A percentile compares a stretch with the other conserved stretches of the same genome.
Evolutionary conservation across 1,140 invertebrate species (phyloP).

Genomic region (Thalassaphorura encarpata): DNA sequence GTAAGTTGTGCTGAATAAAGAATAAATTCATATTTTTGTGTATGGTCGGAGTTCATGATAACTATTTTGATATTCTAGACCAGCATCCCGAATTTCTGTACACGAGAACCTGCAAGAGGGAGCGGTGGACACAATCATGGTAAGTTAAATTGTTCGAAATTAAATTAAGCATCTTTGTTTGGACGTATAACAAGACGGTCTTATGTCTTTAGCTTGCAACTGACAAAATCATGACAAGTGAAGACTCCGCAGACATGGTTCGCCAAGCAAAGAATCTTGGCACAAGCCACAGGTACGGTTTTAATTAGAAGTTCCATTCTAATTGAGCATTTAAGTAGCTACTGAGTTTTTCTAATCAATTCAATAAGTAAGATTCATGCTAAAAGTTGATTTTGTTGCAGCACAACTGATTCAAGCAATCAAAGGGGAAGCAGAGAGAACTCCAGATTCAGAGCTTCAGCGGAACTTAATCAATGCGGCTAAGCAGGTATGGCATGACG

Average conservation of each 20-base stretch:
- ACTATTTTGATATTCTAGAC: slow-evolving; percentile 12
- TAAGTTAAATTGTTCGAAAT: no score
- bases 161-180: no score
- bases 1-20: slow-evolving; percentile 29
- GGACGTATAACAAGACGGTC: no score
- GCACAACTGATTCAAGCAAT: slow-evolving; percentile 86
- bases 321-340: slow-evolving; percentile 38
- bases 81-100: slow-evolving; percentile 38
- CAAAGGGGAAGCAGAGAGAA: slow-evolving; percentile 81
- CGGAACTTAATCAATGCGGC: slow-evolving; percentile 80
- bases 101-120: slow-evolving; percentile 56
- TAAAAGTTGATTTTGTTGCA: slow-evolving; percentile 68
- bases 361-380: no score
- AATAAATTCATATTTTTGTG: not conserved
- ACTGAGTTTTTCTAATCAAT: slow-evolving; percentile 13
- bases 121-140: slow-evolving; percentile 80
- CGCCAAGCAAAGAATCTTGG: slow-evolving; percentile 79
- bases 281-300: no score
- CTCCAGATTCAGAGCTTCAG: slow-evolving; percentile 80
- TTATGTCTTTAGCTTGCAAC: slow-evolving; percentile 76
- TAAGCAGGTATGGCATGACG: slow-evolving; percentile 44
- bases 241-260: slow-evolving; percentile 88
- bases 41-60: not conserved
- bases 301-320: no score
- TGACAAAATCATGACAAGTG: slow-evolving; percentile 71